These are phyloP conservation scores for Ormyrus pomaceus DNA, from an alignment of 2,888 invertebrate genomes.

Conservation along the genomic window DNA sequence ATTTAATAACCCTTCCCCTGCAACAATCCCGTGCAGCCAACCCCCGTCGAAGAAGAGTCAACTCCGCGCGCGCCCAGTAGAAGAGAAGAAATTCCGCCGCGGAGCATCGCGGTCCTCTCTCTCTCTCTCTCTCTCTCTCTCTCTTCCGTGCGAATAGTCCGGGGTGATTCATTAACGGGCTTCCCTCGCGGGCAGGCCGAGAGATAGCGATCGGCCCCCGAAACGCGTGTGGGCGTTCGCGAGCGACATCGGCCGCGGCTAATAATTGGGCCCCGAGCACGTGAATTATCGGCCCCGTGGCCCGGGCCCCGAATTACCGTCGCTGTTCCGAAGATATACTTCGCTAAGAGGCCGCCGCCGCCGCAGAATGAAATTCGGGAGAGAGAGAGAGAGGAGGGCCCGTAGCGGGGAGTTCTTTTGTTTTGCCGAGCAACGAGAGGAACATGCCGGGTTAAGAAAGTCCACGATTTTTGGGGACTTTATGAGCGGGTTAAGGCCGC, in stretches of 20 bases:
- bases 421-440: too few relatives aligned
- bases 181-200: not conserved
- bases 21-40: too few relatives aligned
- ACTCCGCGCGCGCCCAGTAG: too few relatives aligned
- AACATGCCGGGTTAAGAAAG: too few relatives aligned
- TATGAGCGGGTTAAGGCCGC: too few relatives aligned
- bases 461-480: too few relatives aligned
- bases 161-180: constrained; percentile 45
- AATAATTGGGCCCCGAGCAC: not conserved
- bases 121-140: not conserved
- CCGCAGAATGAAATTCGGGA: constrained; percentile 3
- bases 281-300: constrained; percentile 48
- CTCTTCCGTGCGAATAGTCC: constrained; percentile 26
- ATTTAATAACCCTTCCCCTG: too few relatives aligned
- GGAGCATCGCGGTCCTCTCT: not conserved
- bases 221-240: constrained; percentile 50
- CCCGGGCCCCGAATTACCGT: constrained; percentile 33
- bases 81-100: too few relatives aligned
- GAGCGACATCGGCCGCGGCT: constrained; percentile 32
- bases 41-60: too few relatives aligned
- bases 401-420: too few relatives aligned
- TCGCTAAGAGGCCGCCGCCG: constrained; percentile 19
- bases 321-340: constrained; percentile 3
- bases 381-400: not conserved
- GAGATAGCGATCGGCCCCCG: constrained; percentile 37